Evolutionary conservation across 2,797 vertebrate genomes (phyloP).

Genomic region (Sciaenops ocellatus): DNA sequence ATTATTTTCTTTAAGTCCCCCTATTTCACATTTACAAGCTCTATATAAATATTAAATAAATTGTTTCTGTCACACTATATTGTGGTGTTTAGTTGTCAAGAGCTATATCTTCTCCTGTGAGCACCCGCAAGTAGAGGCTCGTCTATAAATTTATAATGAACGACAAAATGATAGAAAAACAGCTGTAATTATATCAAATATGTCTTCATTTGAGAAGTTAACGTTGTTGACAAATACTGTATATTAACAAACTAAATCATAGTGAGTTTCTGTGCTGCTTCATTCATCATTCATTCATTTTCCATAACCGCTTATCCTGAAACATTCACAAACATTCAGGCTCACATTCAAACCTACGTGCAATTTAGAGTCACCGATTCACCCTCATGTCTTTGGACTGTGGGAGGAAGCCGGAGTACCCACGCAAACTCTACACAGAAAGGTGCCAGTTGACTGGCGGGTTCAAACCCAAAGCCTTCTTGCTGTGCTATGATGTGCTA

Average conservation of each 20-base stretch:
- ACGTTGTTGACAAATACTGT: background rate
- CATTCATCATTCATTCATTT: no score
- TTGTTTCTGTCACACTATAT: background rate
- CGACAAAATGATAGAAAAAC: background rate
- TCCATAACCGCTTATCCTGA: no score
- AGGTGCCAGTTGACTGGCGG: no score
- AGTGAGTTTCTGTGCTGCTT: background rate
- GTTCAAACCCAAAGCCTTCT: no score
- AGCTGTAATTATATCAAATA: background rate
- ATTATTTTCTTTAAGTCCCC: conserved; percentile 8
- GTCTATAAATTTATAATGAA: background rate
- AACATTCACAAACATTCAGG: no score
- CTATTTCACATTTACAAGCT: conserved; percentile 17
- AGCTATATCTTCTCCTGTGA: background rate
- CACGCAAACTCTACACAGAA: no score
- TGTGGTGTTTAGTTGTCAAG: background rate
- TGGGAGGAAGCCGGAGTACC: no score
- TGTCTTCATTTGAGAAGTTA: background rate
- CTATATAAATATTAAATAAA: background rate
- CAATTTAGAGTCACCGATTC: no score
- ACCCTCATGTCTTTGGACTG: no score
- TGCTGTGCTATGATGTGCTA: no score
- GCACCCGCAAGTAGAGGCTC: background rate
- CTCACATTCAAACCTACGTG: no score
- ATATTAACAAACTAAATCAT: background rate